Evolutionary conservation across 2,888 invertebrate genomes (phyloP), one percentile per base, ranked within the genome.

Genomic region (Orthosia incerta): DNA sequence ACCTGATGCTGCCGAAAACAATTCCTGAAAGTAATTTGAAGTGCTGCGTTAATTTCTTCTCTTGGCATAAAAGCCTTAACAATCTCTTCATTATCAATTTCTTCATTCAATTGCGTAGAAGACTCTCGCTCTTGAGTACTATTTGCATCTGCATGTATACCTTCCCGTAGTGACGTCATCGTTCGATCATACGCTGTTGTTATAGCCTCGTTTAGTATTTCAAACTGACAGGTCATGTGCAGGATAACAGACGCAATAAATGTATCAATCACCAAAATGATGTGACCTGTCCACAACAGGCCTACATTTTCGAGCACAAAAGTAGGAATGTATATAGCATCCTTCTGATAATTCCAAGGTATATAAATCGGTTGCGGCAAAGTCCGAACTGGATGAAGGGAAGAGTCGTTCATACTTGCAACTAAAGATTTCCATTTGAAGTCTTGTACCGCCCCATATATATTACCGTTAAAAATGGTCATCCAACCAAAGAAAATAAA

Each of bases 401-500:
- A 76, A 13, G 93, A 90, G 39, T 89, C 89, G 72, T 94, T 95
- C 23, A 93, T 81, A 39, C 81, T 84, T 11, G 89, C 88, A 7
- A 94, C 86, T 65, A 91, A 83, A 55, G 88, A 80, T 80, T 93
- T 95, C 96, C 95, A 96, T 3, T 89, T 88, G 15, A 93, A 76
- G 82, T 96, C 95, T 82, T 94, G 92, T 60, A 94, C 83, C 3
- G 92, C 92, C 5, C 95, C 95, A 65, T 95, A 95, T 2, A 93
- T 90, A 65, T 91, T 93, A 0, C 93, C 91, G 79, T 95, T 95
- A 0, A 91, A 92, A 51, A 96, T 95, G 0, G 95, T 95, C 51
- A 94, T 82, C 95, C 95, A 96, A 4, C 95, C 95, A 74, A 96
- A 95, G 83, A 95, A 94, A 50, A 95, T 64, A 73, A 95, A 96